Conservation (phyloP, 2,888 invertebrate genomes). For the Hymenopus coronatus region DNA sequence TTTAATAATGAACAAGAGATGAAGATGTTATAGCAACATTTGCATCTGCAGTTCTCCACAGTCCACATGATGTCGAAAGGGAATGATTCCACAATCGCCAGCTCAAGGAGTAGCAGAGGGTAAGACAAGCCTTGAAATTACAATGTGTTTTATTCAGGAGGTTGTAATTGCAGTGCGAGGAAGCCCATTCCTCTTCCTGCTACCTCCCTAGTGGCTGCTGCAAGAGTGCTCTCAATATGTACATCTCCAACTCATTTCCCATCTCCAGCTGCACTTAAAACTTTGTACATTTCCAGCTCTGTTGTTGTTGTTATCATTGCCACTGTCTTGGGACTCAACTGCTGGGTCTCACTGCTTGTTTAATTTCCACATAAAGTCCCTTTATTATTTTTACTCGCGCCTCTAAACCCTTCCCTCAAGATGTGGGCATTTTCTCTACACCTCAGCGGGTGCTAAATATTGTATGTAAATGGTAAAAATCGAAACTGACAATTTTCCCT, state of each 20-base stretch:
- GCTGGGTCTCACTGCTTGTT: background rate
- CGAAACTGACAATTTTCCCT: too few species aligned
- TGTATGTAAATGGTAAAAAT: too few species aligned
- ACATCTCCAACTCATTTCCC: background rate
- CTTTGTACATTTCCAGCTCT: constrained; percentile 15
- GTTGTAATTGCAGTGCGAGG: constrained; percentile 36
- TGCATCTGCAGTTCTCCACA: background rate
- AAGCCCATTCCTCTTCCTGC: background rate
- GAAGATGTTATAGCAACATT: background rate
- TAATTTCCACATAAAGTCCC: background rate
- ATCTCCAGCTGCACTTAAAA: background rate
- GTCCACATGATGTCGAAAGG: background rate
- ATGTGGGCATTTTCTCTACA: too few species aligned
- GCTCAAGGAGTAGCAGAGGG: background rate
- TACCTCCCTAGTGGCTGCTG: background rate
- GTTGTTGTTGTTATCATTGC: background rate
- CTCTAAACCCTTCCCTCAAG: background rate
- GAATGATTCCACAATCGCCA: background rate
- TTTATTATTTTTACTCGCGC: background rate
- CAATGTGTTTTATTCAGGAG: constrained; percentile 38
- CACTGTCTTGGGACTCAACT: background rate
- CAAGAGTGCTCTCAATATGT: background rate
- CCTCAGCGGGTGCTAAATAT: too few species aligned
- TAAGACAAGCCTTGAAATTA: constrained; percentile 31
- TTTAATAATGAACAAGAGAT: too few species aligned